phyloP scores from a whole-genome alignment of 2,113 vertebrate genomes.

The Semnopithecus entellus region DNA sequence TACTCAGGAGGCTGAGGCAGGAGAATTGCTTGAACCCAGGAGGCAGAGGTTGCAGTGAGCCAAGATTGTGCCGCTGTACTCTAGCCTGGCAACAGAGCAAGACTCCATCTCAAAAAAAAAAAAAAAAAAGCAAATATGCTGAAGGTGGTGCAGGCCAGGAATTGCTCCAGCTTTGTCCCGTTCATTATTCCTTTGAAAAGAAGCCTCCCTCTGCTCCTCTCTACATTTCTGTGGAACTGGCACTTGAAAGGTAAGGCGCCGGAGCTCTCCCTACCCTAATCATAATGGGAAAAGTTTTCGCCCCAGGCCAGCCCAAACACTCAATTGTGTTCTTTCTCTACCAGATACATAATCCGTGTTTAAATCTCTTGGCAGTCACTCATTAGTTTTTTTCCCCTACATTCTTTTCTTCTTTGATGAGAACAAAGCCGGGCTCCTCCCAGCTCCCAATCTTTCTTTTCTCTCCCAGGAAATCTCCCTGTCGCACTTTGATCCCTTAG shows the following conservation, averaged over 20 bases:
- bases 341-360: conserved; percentile 28
- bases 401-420: conserved; percentile 57
- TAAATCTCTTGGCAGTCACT: conserved; percentile 49
- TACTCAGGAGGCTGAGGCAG: not conserved
- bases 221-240: not conserved
- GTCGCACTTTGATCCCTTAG: not conserved
- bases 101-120: not conserved
- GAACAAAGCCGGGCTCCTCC: conserved; percentile 60
- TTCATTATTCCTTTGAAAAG: not conserved
- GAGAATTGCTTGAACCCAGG: not conserved
- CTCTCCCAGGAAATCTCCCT: conserved; percentile 35
- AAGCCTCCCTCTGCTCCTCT: conserved; percentile 6
- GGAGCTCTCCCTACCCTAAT: not conserved
- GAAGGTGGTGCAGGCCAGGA: not conserved
- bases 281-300: conserved; percentile 6
- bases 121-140: not conserved
- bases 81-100: not conserved
- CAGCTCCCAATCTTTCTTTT: conserved; percentile 14
- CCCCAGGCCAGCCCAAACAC: not conserved
- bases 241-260: conserved; percentile 11
- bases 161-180: not conserved
- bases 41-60: not conserved
- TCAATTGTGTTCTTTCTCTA: not conserved
- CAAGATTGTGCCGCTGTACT: not conserved
- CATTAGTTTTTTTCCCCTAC: not conserved